Evolutionary conservation across 2,113 vertebrate genomes (phyloP).

Genomic region (Lynx canadensis): DNA sequence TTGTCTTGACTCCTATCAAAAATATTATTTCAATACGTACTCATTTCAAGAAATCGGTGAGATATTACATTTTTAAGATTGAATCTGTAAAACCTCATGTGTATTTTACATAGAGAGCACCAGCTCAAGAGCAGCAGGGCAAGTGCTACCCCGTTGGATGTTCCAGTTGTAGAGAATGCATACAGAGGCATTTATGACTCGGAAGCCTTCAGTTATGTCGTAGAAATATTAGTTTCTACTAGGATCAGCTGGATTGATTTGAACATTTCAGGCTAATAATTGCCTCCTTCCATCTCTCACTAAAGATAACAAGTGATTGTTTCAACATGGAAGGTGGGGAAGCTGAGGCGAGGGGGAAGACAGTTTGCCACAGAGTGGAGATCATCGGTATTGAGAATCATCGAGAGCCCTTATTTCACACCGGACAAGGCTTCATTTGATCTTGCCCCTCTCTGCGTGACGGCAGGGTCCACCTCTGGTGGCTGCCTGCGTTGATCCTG

Average conservation of each 20-base stretch:
- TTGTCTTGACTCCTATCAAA: neutral
- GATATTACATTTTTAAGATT: no score
- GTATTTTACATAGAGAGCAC: neutral
- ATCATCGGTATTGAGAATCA: fast-evolving
- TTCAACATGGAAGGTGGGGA: neutral
- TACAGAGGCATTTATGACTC: neutral
- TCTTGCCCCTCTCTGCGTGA: fast-evolving
- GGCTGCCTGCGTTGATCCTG: fast-evolving
- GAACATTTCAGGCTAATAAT: neutral
- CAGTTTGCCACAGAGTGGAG: neutral
- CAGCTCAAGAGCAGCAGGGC: fast-evolving
- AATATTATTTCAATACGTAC: neutral
- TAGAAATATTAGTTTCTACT: neutral
- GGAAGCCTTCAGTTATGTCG: neutral
- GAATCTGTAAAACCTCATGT: neutral
- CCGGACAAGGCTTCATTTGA: neutral
- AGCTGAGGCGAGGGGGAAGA: neutral
- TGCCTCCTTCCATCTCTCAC: neutral
- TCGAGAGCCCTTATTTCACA: fast-evolving
- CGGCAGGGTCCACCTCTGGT: fast-evolving
- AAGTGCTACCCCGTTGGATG: fast-evolving
- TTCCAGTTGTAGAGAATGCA: fast-evolving
- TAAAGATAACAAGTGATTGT: neutral
- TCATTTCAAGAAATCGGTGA: neutral
- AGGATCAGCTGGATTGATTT: neutral